Evolutionary conservation across 2,888 invertebrate species (phyloP), one percentile per base, ranked within the genome.

Genomic region (Pogonocherus hispidulus): DNA sequence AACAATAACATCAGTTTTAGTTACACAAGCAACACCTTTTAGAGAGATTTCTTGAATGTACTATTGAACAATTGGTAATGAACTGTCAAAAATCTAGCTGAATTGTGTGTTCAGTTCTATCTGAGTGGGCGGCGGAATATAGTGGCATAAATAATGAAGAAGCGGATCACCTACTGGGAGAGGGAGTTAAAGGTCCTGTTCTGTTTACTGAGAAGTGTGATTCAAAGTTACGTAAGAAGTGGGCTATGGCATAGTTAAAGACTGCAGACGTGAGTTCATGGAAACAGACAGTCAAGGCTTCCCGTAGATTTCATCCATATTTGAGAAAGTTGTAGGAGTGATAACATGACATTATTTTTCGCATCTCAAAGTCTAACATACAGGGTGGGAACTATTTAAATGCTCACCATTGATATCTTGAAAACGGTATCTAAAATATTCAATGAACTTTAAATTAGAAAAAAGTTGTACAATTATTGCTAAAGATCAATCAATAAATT

Each of bases 101-200:
- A 5, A 27, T 27, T 8, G 8, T 27, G 27, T 27, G 27, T 5
- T 8, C 27, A 27, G 27, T 5, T 27, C 4, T 5, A 27, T 27
- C 8, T 14, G 6, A 1, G 41, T 41, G 41, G 41, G 41, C 41
- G 41, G n/a, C 14, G n/a, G 41, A 41, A n/a, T n/a, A 14, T n/a
- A n/a, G 41, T 16, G 16, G 41, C 41, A n/a, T 14, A n/a, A 14
- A 41, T 14, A 41, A 41, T n/a, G 41, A 41, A 41, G 41, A 41
- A 41, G 41, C 41, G 16, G 41, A 41, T 41, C 41, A n/a, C 41
- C 41, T 41, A 41, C 41, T 41, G 41, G 41, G 41, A 5, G 41
- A 14, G 41, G 41, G 41, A 41, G 41, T 14, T 32, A 41, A 41
- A 14, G n/a, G 41, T 41, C 41, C 41, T 41, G 41, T 41, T 41